Percentiles rank a stretch among this genome's conserved stretches.
These are phyloP conservation scores for Gryllus longicercus DNA, from an alignment of 2,888 invertebrate species.

Conservation along the genomic window DNA sequence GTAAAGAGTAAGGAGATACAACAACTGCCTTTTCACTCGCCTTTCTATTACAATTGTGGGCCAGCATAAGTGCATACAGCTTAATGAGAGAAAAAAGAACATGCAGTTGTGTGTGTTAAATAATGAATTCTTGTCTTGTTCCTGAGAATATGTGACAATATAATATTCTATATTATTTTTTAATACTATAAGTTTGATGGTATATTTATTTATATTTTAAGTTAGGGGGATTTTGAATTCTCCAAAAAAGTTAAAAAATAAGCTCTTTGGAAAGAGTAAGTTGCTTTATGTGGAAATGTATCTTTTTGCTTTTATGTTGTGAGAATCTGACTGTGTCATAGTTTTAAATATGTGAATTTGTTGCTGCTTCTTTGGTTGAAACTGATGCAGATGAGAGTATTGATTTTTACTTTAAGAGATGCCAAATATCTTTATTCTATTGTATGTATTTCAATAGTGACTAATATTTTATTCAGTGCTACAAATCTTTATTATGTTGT, in stretches of 20 bases:
- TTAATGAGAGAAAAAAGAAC: background rate
- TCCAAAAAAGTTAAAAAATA: background rate
- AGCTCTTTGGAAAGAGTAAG: background rate
- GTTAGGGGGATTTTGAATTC: background rate
- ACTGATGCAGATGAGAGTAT: background rate
- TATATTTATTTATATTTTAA: background rate
- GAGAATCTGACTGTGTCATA: background rate
- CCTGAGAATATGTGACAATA: constrained; percentile 11
- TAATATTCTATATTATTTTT: background rate
- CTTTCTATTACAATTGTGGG: background rate
- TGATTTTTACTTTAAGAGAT: background rate
- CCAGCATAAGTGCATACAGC: background rate
- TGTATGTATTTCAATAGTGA: background rate
- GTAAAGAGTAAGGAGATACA: background rate
- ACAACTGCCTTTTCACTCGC: constrained; percentile 11
- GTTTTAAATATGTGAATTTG: background rate
- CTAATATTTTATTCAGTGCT: constrained; percentile 3
- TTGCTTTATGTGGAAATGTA: background rate
- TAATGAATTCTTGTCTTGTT: background rate
- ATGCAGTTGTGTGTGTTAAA: background rate
- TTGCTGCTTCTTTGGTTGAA: background rate
- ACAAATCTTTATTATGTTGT: constrained; percentile 17
- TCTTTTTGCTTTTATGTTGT: background rate
- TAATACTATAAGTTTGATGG: background rate
- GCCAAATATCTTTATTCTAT: constrained; percentile 8